Evolutionary conservation across 2,888 invertebrate genomes (phyloP).

Genomic region (Drosophila ustulata): DNA sequence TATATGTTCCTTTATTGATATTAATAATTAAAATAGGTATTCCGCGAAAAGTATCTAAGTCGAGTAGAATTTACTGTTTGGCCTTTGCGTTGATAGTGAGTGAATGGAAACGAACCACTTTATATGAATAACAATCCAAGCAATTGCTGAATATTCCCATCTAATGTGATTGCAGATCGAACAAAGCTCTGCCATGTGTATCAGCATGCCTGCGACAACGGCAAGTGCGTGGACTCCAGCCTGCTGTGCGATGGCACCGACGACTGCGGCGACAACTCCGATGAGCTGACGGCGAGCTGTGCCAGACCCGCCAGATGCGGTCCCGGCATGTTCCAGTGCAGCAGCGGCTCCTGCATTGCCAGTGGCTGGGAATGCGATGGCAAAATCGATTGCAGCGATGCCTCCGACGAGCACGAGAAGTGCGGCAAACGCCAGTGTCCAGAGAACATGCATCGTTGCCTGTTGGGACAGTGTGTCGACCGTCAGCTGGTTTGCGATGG

Average conservation of each 20-base stretch:
- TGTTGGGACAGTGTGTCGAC: constrained; percentile 87
- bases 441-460: constrained; percentile 84
- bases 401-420: constrained; percentile 89
- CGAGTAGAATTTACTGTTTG: too few species aligned
- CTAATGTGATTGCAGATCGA: constrained; percentile 56
- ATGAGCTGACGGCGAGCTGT: constrained; percentile 85
- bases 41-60: too few species aligned
- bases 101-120: too few species aligned
- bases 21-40: too few species aligned
- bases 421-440: constrained; percentile 83
- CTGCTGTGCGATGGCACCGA: constrained; percentile 86
- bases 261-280: constrained; percentile 87
- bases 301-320: constrained; percentile 78
- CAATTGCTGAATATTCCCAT: too few species aligned
- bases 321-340: constrained; percentile 87
- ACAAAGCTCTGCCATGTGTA: constrained; percentile 84
- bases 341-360: constrained; percentile 89
- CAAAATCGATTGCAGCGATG: constrained; percentile 90
- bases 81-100: too few species aligned
- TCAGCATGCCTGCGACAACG: constrained; percentile 86
- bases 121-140: too few species aligned
- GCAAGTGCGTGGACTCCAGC: constrained; percentile 85
- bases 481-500: constrained; percentile 86
- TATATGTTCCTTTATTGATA: too few species aligned
- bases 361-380: constrained; percentile 90